Evolutionary conservation across 64 coral and sea anemone genomes (phyloP).

Genomic region (Catalaphyllia jardinei): DNA sequence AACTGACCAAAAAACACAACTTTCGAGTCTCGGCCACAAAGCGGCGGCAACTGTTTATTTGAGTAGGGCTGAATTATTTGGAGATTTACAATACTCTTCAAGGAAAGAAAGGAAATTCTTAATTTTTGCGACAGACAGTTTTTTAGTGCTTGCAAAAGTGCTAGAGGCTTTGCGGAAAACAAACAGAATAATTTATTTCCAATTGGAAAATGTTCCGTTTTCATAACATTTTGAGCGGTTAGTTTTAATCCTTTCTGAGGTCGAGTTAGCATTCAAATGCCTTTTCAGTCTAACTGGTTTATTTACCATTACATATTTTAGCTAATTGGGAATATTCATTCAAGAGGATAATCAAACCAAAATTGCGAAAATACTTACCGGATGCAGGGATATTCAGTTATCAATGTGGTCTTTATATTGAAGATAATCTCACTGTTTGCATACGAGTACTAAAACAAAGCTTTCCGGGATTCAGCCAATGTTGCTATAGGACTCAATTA

Average conservation of each 20-base stretch:
- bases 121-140: neutral
- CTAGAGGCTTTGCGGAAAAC: too few species aligned
- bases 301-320: slow-evolving; percentile 3
- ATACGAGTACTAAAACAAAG: neutral
- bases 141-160: neutral
- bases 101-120: neutral
- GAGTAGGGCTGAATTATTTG: neutral
- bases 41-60: neutral
- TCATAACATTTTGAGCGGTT: neutral
- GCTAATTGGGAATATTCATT: neutral
- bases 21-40: neutral
- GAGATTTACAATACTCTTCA: neutral
- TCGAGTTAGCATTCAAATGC: neutral
- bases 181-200: too few species aligned
- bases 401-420: neutral
- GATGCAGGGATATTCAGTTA: too few species aligned
- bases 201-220: neutral
- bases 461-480: neutral
- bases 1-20: neutral
- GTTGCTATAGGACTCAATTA: neutral
- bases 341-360: neutral
- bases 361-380: neutral
- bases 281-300: neutral
- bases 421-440: neutral
- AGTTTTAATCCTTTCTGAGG: neutral